Base-by-base conservation (phyloP, 2,888 invertebrate species). In the Sisyra nigra region DNA sequence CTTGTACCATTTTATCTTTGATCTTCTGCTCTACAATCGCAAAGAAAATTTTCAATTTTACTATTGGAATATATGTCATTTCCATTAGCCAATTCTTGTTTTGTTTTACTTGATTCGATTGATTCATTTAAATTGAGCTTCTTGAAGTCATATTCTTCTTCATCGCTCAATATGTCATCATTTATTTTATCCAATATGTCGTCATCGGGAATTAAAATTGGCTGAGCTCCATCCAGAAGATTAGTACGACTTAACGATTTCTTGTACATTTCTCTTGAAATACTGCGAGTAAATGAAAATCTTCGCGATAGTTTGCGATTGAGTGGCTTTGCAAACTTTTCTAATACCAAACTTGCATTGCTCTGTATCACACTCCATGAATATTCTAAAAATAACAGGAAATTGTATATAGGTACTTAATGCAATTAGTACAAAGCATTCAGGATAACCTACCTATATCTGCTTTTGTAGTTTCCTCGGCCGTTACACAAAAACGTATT, bases 401-500 rank as follows among this genome's bases (percentile, higher is more conserved):
- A 30, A 11, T 19, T 11, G 11, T 3, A 17, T 35, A 30, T 10
- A 30, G 31, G 31, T 10, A 30, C 8, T 30, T 30, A 10, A 30
- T 30, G 8, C n/a, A 8, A 30, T 10, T 10, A 30, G 31, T 30
- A 30, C 9, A 38, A 38, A 15, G 8, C 9, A 38, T 38, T 14
- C 15, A 17, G 11, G 33, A 11, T 4, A 34, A 44, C 52, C 53
- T 53, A 65, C 65, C 56, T 38, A 88, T 76, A 55, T 88, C 80
- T 35, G 73, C 71, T 44, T 83, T 80, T 1, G 63, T 71, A 3
- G 88, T 84, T 52, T 81, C 70, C 57, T 89, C 85, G 14, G 80
- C 72, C 35, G 80, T 80, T 0, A 91, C 80, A 55, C 85, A 86
- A 63, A 91, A 89, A 44, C 86, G 63, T 44, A 82, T 72, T 30